These are phyloP conservation scores for Vulpes lagopus DNA, from an alignment of 2,113 vertebrate species.

Conservation along the genomic window DNA sequence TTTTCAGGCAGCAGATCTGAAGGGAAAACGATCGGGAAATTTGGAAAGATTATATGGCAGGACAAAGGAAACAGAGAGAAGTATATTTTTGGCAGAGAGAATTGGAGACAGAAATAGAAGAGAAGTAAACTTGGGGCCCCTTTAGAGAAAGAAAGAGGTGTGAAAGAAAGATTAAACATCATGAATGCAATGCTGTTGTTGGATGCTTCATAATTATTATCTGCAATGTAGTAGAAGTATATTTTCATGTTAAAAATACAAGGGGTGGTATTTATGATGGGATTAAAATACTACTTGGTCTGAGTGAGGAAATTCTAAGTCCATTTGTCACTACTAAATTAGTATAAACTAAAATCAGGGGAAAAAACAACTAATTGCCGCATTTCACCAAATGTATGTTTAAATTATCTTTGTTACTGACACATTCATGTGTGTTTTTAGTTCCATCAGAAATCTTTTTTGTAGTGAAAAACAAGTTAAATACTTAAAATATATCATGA, in stretches of 20 bases:
- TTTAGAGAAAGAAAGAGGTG: not conserved
- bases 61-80: not conserved
- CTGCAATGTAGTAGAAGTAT: not conserved
- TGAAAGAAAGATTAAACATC: not conserved
- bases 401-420: constrained; percentile 46
- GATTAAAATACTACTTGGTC: constrained; percentile 48
- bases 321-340: constrained; percentile 16
- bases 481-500: constrained; percentile 19
- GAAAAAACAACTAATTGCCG: not conserved
- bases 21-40: not conserved
- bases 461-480: constrained; percentile 17
- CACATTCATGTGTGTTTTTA: not conserved
- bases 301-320: constrained; percentile 22
- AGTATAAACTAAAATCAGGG: not conserved
- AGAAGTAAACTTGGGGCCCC: not conserved
- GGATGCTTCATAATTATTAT: not conserved
- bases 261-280: not conserved
- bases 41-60: not conserved
- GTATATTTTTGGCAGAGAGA: not conserved
- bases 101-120: not conserved
- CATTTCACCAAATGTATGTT: not conserved
- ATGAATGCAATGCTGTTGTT: not conserved
- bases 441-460: not conserved
- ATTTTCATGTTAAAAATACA: constrained; percentile 19
- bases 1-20: not conserved